Conservation (phyloP, 2,113 vertebrate genomes). For the Protomyctophum bolini region DNA sequence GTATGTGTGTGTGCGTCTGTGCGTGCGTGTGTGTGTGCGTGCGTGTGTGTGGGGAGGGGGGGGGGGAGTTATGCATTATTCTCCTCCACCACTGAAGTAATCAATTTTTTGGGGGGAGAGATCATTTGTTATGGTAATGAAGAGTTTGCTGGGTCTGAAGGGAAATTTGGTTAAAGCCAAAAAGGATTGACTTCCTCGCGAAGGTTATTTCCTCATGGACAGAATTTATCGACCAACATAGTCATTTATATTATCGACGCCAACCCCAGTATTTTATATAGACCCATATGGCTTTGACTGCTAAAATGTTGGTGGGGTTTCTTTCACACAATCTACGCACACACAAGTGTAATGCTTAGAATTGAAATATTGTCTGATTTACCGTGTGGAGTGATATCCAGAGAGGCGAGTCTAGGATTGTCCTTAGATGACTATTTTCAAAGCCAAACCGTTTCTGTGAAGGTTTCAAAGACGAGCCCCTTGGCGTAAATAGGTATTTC, state of each 20-base stretch:
- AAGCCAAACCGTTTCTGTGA: not conserved
- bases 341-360: constrained; percentile 17
- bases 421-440: constrained; percentile 10
- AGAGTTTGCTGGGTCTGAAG: constrained; percentile 47
- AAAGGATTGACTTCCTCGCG: constrained; percentile 62
- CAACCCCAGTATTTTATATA: not conserved
- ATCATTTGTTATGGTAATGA: constrained; percentile 72
- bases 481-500: not conserved
- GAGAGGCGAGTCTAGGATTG: not conserved
- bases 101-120: constrained; percentile 51
- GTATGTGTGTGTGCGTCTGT: too few species aligned
- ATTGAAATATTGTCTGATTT: not conserved
- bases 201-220: constrained; percentile 74
- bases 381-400: not conserved
- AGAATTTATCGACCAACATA: constrained; percentile 60
- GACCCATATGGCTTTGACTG: not conserved
- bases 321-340: constrained; percentile 30
- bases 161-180: constrained; percentile 48
- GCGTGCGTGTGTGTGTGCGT: too few species aligned
- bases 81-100: constrained; percentile 69
- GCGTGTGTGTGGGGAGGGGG: constrained; percentile 31
- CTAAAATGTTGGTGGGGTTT: constrained; percentile 11
- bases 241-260: constrained; percentile 41
- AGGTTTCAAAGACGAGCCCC: not conserved
- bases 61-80: constrained; percentile 77